A percentile compares a stretch with the other conserved stretches of the same genome.
Evolutionary conservation across 2,797 vertebrate species (phyloP).

Genomic region (Carduelis carduelis): DNA sequence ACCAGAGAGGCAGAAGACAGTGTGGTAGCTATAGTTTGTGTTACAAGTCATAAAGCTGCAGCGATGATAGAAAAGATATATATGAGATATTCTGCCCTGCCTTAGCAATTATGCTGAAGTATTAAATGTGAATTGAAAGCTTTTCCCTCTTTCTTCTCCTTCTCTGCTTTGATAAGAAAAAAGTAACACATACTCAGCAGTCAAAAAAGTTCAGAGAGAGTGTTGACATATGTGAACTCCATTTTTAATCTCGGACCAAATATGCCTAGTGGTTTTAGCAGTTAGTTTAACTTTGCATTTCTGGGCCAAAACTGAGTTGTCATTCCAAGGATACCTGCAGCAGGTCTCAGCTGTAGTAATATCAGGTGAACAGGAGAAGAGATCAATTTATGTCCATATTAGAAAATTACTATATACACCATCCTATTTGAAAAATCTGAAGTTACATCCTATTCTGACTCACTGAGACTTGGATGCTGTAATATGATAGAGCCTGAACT

Average conservation of each 20-base stretch:
- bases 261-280: neutral
- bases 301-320: neutral
- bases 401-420: rapidly evolving
- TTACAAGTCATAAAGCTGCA: neutral
- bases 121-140: neutral
- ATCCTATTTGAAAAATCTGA: neutral
- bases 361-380: neutral
- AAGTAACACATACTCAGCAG: neutral
- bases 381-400: neutral
- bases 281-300: neutral
- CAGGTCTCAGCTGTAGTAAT: neutral
- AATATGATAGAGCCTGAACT: neutral
- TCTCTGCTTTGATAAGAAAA: neutral
- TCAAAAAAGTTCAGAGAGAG: neutral
- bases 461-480: neutral
- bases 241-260: neutral
- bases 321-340: neutral
- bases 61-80: neutral
- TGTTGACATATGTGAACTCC: neutral
- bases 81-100: neutral
- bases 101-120: neutral
- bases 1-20: neutral
- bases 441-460: neutral
- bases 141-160: neutral
- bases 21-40: neutral